These are phyloP conservation scores for Drosophila repleta DNA, from an alignment of 1,140 invertebrate species.

Conservation along the genomic window DNA sequence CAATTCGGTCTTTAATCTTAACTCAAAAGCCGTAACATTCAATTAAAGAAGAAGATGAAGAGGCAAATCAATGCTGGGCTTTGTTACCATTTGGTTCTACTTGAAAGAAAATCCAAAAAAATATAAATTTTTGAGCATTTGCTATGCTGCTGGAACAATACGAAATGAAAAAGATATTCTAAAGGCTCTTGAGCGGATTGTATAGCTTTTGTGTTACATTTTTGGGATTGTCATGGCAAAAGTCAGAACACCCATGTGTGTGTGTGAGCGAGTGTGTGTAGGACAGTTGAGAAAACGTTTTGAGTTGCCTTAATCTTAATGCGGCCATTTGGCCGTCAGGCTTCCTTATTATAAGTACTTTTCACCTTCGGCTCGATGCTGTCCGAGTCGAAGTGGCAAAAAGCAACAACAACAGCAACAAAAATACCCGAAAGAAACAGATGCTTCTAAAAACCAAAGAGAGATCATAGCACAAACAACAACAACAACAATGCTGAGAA, in stretches of 20 bases:
- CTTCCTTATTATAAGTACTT: conserved; percentile 67
- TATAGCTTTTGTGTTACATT: conserved; percentile 3
- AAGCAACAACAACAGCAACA: conserved; percentile 44
- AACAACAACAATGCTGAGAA: conserved; percentile 47
- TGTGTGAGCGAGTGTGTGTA: too few species aligned
- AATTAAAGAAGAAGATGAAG: conserved; percentile 1
- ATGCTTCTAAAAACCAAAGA: conserved; percentile 68
- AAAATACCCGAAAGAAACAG: conserved; percentile 60
- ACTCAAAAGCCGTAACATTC: conserved; percentile 4
- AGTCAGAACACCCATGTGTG: conserved; percentile 15
- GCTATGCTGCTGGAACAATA: conserved; percentile 4
- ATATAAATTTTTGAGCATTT: not conserved
- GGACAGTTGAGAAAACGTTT: conserved; percentile 20
- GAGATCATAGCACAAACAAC: conserved; percentile 69
- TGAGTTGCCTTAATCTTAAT: conserved; percentile 28
- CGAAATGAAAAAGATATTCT: not conserved
- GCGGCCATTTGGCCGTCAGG: conserved; percentile 34
- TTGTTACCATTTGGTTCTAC: conserved; percentile 8
- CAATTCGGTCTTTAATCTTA: not conserved
- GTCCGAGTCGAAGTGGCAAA: conserved; percentile 57
- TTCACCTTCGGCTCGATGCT: conserved; percentile 51
- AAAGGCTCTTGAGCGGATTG: not conserved
- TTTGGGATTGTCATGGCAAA: conserved; percentile 20
- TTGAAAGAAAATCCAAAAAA: conserved; percentile 5
- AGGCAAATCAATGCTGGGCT: not conserved